Evolutionary conservation across 2,113 vertebrate genomes (phyloP).

Genomic region (Callorhinus ursinus): DNA sequence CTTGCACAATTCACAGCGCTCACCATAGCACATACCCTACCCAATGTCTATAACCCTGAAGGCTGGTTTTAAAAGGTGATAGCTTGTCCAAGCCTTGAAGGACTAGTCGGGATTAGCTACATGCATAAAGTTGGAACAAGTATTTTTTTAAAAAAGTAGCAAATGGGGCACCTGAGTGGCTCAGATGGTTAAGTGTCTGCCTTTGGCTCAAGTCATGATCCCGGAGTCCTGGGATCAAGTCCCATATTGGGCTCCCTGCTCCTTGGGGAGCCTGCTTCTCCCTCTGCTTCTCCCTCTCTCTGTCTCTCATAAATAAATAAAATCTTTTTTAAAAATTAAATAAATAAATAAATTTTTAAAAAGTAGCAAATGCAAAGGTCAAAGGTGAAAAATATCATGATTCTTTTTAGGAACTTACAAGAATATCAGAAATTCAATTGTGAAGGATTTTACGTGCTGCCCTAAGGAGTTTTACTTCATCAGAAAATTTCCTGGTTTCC

Average conservation of each 20-base stretch:
- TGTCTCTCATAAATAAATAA: too few relatives aligned
- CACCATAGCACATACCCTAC: too few relatives aligned
- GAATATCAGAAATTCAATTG: neutral
- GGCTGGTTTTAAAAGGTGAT: neutral
- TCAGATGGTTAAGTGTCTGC: too few relatives aligned
- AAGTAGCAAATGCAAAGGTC: neutral
- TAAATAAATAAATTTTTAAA: too few relatives aligned
- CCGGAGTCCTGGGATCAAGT: too few relatives aligned
- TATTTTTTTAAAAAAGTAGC: neutral
- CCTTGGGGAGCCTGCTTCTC: too few relatives aligned
- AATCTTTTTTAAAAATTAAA: too few relatives aligned
- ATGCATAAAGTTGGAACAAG: neutral
- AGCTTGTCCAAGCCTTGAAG: neutral
- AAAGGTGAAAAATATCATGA: neutral
- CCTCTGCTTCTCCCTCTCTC: too few relatives aligned
- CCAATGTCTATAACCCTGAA: neutral
- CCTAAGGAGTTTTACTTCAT: neutral
- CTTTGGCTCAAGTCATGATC: too few relatives aligned
- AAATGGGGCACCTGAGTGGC: too few relatives aligned
- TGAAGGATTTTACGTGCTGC: neutral
- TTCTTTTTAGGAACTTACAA: neutral
- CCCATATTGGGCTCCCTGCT: too few relatives aligned
- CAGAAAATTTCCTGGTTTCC: neutral
- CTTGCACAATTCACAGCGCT: too few relatives aligned
- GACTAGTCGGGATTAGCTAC: neutral